Evolutionary conservation across 2,888 invertebrate genomes (phyloP).

Genomic region (Eudasyphora cyanicolor): DNA sequence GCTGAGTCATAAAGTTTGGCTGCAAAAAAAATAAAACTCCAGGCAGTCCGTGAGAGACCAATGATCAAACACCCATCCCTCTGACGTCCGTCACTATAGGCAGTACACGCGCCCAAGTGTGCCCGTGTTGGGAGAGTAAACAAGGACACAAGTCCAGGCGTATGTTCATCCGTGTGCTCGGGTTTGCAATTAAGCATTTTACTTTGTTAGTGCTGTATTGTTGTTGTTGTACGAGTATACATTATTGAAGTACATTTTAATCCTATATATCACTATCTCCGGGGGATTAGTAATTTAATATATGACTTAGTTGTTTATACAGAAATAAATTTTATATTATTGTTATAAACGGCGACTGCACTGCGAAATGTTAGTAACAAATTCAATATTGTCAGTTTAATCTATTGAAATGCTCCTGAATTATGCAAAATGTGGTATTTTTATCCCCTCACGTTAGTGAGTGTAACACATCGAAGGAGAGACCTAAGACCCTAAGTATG

Average conservation of each 20-base stretch:
- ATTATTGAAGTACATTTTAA: constrained; percentile 26
- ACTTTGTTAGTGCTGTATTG: constrained; percentile 14
- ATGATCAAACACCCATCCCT: no score
- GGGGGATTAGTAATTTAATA: constrained; percentile 55
- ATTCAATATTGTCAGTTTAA: no score
- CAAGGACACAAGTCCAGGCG: constrained; percentile 56
- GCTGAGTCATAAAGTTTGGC: constrained; percentile 27
- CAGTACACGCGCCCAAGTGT: neutral
- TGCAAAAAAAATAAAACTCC: neutral
- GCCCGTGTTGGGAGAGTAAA: constrained; percentile 31
- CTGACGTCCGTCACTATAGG: neutral
- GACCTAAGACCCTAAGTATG: no score
- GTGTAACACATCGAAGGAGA: no score
- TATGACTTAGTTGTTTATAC: neutral
- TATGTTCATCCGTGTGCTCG: constrained; percentile 53
- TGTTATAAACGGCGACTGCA: no score
- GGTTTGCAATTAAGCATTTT: constrained; percentile 57
- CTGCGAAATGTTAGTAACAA: no score
- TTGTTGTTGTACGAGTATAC: constrained; percentile 5
- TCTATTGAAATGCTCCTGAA: no score
- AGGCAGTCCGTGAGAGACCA: neutral
- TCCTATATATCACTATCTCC: constrained; percentile 27
- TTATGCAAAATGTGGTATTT: no score
- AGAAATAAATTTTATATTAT: no score
- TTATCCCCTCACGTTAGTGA: no score